A percentile compares a stretch with the other conserved stretches of the same genome.
Evolutionary conservation across 2,797 vertebrate species (phyloP).

Genomic region (Tarsius wallacei): DNA sequence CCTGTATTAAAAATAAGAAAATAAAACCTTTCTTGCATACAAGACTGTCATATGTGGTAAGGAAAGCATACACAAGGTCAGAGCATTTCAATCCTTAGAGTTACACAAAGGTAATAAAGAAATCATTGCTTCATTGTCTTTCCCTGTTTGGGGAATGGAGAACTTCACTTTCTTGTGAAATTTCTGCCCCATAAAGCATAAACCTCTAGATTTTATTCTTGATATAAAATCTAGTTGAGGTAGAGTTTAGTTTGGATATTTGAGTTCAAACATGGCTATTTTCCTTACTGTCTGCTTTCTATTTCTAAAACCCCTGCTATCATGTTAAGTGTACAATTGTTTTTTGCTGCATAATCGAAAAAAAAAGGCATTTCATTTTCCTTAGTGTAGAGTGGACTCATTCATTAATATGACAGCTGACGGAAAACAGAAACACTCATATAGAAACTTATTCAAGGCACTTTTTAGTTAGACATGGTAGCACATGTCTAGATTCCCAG

Average conservation of each 20-base stretch:
- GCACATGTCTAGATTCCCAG: too few relatives aligned
- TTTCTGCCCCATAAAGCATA: neutral
- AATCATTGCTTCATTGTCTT: neutral
- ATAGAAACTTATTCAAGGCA: conserved; percentile 60
- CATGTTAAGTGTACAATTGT: neutral
- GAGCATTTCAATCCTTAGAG: neutral
- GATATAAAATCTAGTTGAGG: neutral
- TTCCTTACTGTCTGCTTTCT: conserved; percentile 39
- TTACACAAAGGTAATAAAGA: neutral
- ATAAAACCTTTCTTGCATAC: neutral
- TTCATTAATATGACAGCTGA: neutral
- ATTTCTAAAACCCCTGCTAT: neutral
- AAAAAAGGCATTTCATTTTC: neutral
- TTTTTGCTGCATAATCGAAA: conserved; percentile 53
- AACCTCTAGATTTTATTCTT: conserved; percentile 35
- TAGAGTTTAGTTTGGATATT: neutral
- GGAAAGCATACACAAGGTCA: neutral
- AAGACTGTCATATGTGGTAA: neutral
- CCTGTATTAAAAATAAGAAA: neutral
- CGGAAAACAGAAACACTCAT: neutral
- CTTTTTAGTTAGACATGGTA: neutral
- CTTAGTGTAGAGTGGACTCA: neutral
- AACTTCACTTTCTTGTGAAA: conserved; percentile 1
- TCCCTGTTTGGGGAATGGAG: neutral
- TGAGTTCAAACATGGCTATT: neutral